Conservation (phyloP, 2,113 vertebrate genomes). For the Mesoclemmys tuberculata region DNA sequence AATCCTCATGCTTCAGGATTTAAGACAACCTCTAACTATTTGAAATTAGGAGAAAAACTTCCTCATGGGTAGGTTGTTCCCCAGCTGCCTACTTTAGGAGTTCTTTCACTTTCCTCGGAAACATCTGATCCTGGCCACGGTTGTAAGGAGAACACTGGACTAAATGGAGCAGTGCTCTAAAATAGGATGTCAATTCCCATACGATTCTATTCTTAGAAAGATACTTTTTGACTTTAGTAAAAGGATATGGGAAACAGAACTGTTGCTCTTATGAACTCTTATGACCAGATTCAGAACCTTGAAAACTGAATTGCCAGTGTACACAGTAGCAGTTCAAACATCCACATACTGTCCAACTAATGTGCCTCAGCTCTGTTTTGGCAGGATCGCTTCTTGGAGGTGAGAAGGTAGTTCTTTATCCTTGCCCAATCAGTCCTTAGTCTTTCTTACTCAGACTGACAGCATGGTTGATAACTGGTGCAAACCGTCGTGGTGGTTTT, state of each 20-base stretch:
- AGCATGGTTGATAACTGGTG: not conserved
- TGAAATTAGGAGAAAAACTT: not conserved
- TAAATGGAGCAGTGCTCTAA: not conserved
- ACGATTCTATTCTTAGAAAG: not conserved
- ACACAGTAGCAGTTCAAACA: too few relatives aligned
- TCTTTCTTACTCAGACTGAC: not conserved
- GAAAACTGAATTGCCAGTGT: too few relatives aligned
- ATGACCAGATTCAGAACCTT: not conserved
- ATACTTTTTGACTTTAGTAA: not conserved
- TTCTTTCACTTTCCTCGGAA: not conserved
- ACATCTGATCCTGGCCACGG: not conserved
- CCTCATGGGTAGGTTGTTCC: not conserved
- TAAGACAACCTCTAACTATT: not conserved
- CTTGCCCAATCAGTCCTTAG: not conserved
- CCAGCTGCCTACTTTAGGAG: not conserved
- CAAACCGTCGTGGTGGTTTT: not conserved
- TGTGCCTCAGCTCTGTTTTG: too few relatives aligned
- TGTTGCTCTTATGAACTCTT: not conserved
- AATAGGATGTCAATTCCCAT: fast-evolving
- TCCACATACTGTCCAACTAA: not conserved
- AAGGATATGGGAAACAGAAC: not conserved
- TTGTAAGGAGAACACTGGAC: not conserved
- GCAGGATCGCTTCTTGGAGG: not conserved
- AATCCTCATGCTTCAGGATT: not conserved
- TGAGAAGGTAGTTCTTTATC: not conserved